These are phyloP conservation scores for Myotis findleyi DNA, from an alignment of 2,797 vertebrate genomes.

Conservation along the genomic window DNA sequence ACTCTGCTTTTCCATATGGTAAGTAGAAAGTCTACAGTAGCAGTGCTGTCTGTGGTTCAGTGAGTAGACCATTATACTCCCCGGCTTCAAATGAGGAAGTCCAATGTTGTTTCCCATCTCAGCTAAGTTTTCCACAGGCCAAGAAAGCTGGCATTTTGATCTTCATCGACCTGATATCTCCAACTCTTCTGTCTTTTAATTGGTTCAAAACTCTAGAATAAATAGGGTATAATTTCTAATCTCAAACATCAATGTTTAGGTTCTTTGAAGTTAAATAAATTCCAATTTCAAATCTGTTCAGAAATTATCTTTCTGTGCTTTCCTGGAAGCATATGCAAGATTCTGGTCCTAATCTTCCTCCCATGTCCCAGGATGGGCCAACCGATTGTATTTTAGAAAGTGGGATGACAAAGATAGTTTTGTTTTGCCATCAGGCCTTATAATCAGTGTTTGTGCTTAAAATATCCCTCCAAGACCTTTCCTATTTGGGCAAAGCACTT, in stretches of 20 bases:
- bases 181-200: background rate
- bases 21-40: background rate
- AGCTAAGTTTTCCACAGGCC: background rate
- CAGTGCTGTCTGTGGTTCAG: background rate
- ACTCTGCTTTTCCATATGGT: background rate
- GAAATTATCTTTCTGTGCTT: background rate
- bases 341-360: background rate
- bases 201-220: background rate
- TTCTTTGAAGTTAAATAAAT: constrained; percentile 25
- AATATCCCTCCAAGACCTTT: background rate
- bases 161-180: background rate
- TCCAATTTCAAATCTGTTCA: background rate
- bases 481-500: background rate
- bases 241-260: background rate
- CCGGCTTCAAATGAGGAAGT: background rate
- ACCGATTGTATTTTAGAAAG: background rate
- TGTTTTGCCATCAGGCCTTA: background rate
- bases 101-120: background rate
- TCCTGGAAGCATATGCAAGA: background rate
- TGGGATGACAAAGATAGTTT: background rate
- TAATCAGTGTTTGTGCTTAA: background rate
- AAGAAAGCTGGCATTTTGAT: background rate
- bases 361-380: background rate
- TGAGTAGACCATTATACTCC: background rate
- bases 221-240: background rate